Evolutionary conservation across 2,888 invertebrate species (phyloP), one percentile per base, ranked within the genome.

Genomic region (Sminthurinus aureus): DNA sequence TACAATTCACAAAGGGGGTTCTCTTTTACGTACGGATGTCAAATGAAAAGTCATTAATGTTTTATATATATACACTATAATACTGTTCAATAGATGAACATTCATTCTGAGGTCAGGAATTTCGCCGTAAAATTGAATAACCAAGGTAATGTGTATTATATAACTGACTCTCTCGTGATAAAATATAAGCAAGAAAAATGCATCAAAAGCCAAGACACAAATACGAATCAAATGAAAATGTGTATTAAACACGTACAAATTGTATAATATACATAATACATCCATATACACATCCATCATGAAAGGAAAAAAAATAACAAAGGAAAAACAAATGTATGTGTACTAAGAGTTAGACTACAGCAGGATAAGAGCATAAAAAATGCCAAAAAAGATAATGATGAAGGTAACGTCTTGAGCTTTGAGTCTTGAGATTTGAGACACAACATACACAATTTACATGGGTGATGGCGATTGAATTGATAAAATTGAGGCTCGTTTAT

Each of bases 71-170:
- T 26, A 73, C 8, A 13, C 75, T 22, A n/a, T 9, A 12, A 50
- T 75, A 38, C 50, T 38, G 38, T 50, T 50, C 51, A 74, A 75
- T 51, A 38, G 38, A 50, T 52, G n/a, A 75, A 75, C 51, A 20
- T 38, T 38, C 38, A 6, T 38, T 22, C n/a, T 78, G 78, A 78
- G 78, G 78, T 78, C 78, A 78, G 52, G 64, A 78, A 78, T 52
- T 76, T 26, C 11, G 76, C 58, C 64, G 51, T 78, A 78, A 51
- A 38, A 78, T 78, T 78, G 64, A 20, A 24, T 22, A 8, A 13
- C 78, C 78, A 78, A 78, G 78, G 78, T 78, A 20, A 20, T 12
- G 50, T 38, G 38, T 38, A 38, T 78, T 78, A 78, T 78, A 78
- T 58, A 78, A 78, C 38, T 38, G 38, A 38, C 58, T 58, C 64